phyloP scores from a whole-genome alignment of 2,113 vertebrate species.

The Pycnonotus jocosus region DNA sequence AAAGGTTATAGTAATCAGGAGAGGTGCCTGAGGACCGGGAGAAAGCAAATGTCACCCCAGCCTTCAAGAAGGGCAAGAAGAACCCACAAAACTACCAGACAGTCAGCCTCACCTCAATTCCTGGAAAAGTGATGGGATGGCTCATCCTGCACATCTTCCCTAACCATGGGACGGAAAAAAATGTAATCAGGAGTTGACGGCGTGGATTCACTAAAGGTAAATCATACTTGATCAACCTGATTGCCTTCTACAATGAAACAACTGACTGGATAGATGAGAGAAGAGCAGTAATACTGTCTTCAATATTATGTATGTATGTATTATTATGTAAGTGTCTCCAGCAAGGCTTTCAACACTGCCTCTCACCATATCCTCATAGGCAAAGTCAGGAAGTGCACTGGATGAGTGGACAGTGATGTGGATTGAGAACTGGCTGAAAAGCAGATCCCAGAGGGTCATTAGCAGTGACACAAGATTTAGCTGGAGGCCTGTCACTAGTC shows the following conservation, averaged over 20 bases:
- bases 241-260: neutral
- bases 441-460: fast-evolving
- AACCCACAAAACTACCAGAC: neutral
- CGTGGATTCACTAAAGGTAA: neutral
- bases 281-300: neutral
- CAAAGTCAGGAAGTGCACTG: neutral
- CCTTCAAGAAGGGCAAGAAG: neutral
- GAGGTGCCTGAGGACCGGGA: neutral
- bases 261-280: neutral
- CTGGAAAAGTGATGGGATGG: fast-evolving
- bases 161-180: neutral
- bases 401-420: neutral
- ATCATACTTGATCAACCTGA: neutral
- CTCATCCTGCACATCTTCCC: neutral
- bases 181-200: neutral
- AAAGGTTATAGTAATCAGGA: neutral
- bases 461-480: neutral
- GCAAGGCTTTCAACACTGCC: neutral
- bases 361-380: neutral
- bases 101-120: neutral
- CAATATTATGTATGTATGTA: no score
- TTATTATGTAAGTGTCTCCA: neutral
- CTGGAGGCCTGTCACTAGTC: neutral
- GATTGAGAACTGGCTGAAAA: neutral
- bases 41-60: neutral